phyloP scores from a whole-genome alignment of 2,113 vertebrate species.

The Junco hyemalis region DNA sequence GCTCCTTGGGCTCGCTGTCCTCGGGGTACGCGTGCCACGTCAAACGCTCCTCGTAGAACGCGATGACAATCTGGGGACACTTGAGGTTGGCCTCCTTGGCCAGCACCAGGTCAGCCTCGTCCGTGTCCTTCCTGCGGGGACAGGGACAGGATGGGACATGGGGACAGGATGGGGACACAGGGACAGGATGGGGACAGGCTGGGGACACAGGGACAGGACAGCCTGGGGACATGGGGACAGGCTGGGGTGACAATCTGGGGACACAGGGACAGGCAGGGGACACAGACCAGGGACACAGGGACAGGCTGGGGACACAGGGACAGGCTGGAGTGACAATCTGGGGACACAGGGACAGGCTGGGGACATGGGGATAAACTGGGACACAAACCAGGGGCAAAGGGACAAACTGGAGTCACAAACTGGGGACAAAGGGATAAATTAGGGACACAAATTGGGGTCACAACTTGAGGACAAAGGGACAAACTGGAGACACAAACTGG shows the following conservation, averaged over 20 bases:
- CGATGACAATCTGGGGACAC: neutral
- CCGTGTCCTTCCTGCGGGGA: neutral
- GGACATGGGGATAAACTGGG: neutral
- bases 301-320: no score
- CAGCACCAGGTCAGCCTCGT: neutral
- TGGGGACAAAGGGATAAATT: neutral
- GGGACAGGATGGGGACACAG: no score
- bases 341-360: neutral
- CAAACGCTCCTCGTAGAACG: neutral
- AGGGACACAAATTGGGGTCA: neutral
- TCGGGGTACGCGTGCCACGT: neutral
- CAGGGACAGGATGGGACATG: no score
- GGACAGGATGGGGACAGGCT: no score
- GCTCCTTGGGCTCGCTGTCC: neutral
- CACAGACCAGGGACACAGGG: no score
- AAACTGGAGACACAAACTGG: neutral
- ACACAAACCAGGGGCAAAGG: no score
- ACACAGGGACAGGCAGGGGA: no score
- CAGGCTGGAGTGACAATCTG: no score
- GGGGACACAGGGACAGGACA: no score
- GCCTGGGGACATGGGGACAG: no score
- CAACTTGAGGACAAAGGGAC: neutral
- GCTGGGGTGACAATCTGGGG: no score
- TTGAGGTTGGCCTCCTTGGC: neutral
- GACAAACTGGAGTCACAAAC: no score